Evolutionary conservation across 2,888 invertebrate species (phyloP).

Genomic region (Hemicrepidius hirtus): DNA sequence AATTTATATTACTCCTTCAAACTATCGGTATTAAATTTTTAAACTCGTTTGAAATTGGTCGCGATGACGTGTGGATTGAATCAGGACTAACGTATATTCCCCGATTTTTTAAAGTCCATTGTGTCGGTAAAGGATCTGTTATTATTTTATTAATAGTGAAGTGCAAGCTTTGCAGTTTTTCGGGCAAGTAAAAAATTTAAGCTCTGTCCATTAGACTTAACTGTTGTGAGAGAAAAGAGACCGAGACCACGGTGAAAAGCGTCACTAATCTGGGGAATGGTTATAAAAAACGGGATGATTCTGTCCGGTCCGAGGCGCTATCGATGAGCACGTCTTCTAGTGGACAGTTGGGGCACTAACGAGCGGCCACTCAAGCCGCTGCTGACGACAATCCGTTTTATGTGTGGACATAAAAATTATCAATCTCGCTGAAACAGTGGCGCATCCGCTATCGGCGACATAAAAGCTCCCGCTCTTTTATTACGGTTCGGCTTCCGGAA

Average conservation of each 20-base stretch:
- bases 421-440: slow-evolving; percentile 65
- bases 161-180: slow-evolving; percentile 6
- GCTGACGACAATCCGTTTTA: slow-evolving; percentile 61
- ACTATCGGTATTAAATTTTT: too few species aligned
- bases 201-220: slow-evolving; percentile 25
- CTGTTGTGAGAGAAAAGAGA: slow-evolving; percentile 1
- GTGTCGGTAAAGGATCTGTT: too few species aligned
- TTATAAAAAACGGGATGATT: slow-evolving; percentile 45
- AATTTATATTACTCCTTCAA: background rate
- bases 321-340: slow-evolving; percentile 52
- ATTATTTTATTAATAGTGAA: too few species aligned
- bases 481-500: slow-evolving; percentile 56
- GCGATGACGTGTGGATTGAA: too few species aligned
- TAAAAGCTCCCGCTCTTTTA: slow-evolving; percentile 63
- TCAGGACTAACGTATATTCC: too few species aligned
- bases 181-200: slow-evolving; percentile 17
- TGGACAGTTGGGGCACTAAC: slow-evolving; percentile 55
- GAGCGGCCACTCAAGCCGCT: slow-evolving; percentile 56
- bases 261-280: slow-evolving; percentile 37
- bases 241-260: slow-evolving; percentile 36
- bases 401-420: slow-evolving; percentile 68
- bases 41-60: too few species aligned
- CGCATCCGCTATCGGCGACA: slow-evolving; percentile 62
- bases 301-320: slow-evolving; percentile 34
- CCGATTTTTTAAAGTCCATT: too few species aligned